phyloP scores from a whole-genome alignment of 92 coral and sea anemone genomes.

The Montipora capitata region DNA sequence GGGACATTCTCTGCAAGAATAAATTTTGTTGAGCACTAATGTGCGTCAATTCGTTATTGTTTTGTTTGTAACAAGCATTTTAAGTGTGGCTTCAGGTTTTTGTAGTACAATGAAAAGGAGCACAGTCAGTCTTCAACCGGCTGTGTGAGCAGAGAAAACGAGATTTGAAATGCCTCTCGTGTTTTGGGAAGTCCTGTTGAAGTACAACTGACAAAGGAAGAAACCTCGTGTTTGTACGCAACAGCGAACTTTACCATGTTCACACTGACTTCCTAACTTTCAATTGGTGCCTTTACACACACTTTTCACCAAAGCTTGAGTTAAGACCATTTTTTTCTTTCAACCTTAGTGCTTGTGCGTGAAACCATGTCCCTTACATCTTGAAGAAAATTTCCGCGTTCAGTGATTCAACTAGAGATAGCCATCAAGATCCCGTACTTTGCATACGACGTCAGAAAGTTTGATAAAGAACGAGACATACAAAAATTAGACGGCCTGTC shows the following conservation, averaged over 20 bases:
- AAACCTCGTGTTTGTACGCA: no score
- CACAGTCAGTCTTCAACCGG: neutral
- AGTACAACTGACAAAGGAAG: neutral
- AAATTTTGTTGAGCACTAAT: no score
- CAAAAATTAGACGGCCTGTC: constrained; percentile 17
- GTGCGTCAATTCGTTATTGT: no score
- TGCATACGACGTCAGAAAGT: neutral
- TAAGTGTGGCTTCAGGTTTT: neutral
- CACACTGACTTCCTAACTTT: neutral
- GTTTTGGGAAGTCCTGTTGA: constrained; percentile 1
- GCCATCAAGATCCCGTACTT: neutral
- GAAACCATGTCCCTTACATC: neutral
- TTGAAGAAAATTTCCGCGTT: constrained; percentile 7
- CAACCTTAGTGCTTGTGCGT: neutral
- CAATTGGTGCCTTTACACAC: no score
- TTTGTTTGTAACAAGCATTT: neutral
- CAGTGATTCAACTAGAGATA: neutral
- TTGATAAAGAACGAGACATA: constrained; percentile 10
- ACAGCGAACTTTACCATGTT: neutral
- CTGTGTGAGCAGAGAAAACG: neutral
- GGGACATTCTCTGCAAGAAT: neutral
- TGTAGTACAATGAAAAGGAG: neutral
- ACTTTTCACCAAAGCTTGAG: no score
- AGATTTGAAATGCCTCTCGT: constrained; percentile 3
- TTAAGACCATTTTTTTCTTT: neutral